Evolutionary conservation across 2,113 vertebrate genomes (phyloP), one percentile per base, ranked within the genome.

Genomic region (Caranx melampygus): DNA sequence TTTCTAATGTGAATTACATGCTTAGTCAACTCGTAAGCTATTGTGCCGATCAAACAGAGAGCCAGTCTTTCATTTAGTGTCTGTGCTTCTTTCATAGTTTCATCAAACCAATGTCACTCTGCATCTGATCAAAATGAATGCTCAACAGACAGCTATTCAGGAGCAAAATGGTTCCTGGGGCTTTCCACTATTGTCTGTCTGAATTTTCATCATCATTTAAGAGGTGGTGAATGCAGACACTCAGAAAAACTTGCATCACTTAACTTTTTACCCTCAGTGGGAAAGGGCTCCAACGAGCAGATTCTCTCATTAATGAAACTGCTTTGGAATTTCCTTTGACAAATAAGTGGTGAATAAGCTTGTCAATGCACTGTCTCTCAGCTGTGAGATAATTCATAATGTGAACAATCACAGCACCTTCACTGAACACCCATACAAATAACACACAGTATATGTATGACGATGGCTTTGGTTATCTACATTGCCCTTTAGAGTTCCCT

Each of bases 131-230:
- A 60, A 37, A 72, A 47, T 51, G 21, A 72, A 63, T 20, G 18
- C 42, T n/a, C 35, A 18, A 72, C 52, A 62, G 69, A 62, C 59
- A 75, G 51, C 45, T 51, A 31, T 62, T 61, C 58, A 72, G 72
- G 57, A 81, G 66, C 34, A 51, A 15, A 58, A 45, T 42, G 57
- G 55, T 33, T 64, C 45, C 34, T 77, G 7, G 34, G 54, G 68
- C 35, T 66, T 45, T 35, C 44, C 60, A 54, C 52, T 45, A 64
- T 64, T 55, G 75, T 84, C 78, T 49, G 52, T 61, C 58, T 77
- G 58, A 64, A 65, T 84, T 73, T 62, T n/a, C 52, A 65, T 86
- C 78, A 33, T 86, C 47, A 70, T 79, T 81, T 81, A 35, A 51
- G 35, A 63, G 0, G 4, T 49, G 4, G 59, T n/a, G 18, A 57